phyloP scores from a whole-genome alignment of 2,888 invertebrate genomes.

The Theretra japonica region DNA sequence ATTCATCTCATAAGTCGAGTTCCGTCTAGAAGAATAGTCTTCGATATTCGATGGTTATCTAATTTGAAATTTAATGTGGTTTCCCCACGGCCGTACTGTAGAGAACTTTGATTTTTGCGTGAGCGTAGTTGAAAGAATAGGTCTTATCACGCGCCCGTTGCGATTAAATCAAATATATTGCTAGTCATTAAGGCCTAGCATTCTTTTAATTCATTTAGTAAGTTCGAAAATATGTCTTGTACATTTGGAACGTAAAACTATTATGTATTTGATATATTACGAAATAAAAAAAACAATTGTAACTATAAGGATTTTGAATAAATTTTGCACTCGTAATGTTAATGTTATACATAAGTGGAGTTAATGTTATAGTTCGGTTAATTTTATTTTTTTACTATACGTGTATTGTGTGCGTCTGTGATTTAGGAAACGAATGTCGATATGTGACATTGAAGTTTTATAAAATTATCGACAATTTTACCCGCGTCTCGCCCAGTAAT shows the following conservation, averaged over 20 bases:
- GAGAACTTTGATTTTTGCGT: not conserved
- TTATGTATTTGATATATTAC: conserved; percentile 18
- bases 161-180: conserved; percentile 20
- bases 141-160: not conserved
- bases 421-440: conserved; percentile 47
- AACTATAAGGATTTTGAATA: conserved; percentile 50
- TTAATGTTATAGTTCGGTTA: conserved; percentile 62
- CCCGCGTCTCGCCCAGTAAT: not conserved
- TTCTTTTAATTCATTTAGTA: conserved; percentile 10
- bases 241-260: conserved; percentile 2
- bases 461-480: conserved; percentile 32
- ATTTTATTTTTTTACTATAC: conserved; percentile 63
- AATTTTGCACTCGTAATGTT: conserved; percentile 64
- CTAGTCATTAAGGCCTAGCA: conserved; percentile 24
- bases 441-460: conserved; percentile 31
- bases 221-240: conserved; percentile 8
- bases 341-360: conserved; percentile 48
- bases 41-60: not conserved
- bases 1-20: not conserved
- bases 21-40: not conserved
- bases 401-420: conserved; percentile 54
- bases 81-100: not conserved
- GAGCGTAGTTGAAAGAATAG: not conserved
- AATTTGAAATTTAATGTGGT: not conserved
- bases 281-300: conserved; percentile 15